A percentile compares a stretch with the other conserved stretches of the same genome.
phyloP scores from a whole-genome alignment of 1,140 invertebrate species.

The Chrysopa pallens region DNA sequence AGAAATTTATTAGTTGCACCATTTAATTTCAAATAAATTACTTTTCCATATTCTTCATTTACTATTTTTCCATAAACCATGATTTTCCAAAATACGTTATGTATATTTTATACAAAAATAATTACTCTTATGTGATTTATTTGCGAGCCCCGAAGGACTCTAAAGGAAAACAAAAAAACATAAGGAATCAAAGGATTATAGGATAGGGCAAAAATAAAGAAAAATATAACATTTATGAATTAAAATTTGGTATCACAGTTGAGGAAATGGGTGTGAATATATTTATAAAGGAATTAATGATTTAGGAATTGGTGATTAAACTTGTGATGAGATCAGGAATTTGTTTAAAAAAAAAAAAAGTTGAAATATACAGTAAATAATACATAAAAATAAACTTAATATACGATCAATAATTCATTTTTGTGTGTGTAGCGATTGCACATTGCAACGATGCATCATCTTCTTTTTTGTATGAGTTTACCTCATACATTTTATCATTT shows the following conservation, averaged over 20 bases:
- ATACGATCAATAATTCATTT: not conserved
- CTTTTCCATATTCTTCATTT: no score
- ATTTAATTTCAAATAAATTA: no score
- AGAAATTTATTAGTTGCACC: no score
- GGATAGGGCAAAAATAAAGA: not conserved
- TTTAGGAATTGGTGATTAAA: not conserved
- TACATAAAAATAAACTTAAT: not conserved
- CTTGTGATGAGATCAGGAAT: constrained; percentile 1
- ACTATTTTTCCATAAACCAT: no score
- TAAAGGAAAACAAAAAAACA: not conserved
- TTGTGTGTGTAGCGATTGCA: constrained; percentile 1
- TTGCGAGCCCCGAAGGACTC: not conserved
- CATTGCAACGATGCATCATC: constrained; percentile 1
- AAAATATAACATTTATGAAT: not conserved
- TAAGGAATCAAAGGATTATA: not conserved
- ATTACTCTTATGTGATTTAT: constrained; percentile 1
- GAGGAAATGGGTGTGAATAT: not conserved
- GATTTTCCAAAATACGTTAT: no score
- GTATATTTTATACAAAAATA: no score
- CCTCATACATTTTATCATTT: not conserved
- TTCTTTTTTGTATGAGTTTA: not conserved
- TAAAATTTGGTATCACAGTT: constrained; percentile 2
- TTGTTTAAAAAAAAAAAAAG: not conserved
- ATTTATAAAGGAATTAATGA: not conserved
- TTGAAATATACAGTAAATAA: not conserved